Percentiles rank a stretch among this genome's conserved stretches.
phyloP scores from a whole-genome alignment of 2,888 invertebrate genomes.

The Caenorhabditis sp. region DNA sequence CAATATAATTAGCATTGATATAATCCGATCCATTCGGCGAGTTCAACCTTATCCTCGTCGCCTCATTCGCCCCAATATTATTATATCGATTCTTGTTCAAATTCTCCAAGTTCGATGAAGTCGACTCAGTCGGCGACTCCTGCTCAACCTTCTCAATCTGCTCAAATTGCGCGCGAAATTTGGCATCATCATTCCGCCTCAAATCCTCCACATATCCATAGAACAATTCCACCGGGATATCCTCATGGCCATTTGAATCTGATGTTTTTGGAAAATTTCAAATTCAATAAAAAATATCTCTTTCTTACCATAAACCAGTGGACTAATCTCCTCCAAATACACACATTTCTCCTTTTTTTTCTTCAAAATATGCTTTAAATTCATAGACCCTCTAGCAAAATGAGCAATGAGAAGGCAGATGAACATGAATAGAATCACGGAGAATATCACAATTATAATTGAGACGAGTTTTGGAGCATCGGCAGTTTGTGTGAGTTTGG shows the following conservation, averaged over 20 bases:
- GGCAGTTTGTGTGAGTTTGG: conserved; percentile 35
- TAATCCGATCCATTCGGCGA: conserved; percentile 49
- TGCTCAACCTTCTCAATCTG: conserved; percentile 7
- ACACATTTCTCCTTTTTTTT: conserved; percentile 59
- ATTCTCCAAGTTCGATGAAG: conserved; percentile 27
- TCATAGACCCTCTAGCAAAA: conserved; percentile 55
- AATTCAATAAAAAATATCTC: too few species aligned
- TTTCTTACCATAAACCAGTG: conserved; percentile 66
- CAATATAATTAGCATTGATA: conserved; percentile 59
- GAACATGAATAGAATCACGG: conserved; percentile 52
- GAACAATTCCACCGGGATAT: conserved; percentile 64
- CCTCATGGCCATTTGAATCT: conserved; percentile 56
- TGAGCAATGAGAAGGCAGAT: conserved; percentile 48
- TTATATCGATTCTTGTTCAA: conserved; percentile 52
- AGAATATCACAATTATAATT: conserved; percentile 41
- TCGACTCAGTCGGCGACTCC: conserved; percentile 18
- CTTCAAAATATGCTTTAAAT: conserved; percentile 52
- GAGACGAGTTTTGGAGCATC: conserved; percentile 27
- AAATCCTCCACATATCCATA: conserved; percentile 66
- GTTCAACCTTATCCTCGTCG: conserved; percentile 60
- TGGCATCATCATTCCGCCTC: conserved; percentile 53
- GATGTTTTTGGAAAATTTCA: background rate
- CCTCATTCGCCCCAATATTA: conserved; percentile 66
- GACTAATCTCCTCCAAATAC: conserved; percentile 57
- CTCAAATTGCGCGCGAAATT: conserved; percentile 64